Base-by-base conservation (phyloP, 2,113 vertebrate species). In the Vimba vimba region DNA sequence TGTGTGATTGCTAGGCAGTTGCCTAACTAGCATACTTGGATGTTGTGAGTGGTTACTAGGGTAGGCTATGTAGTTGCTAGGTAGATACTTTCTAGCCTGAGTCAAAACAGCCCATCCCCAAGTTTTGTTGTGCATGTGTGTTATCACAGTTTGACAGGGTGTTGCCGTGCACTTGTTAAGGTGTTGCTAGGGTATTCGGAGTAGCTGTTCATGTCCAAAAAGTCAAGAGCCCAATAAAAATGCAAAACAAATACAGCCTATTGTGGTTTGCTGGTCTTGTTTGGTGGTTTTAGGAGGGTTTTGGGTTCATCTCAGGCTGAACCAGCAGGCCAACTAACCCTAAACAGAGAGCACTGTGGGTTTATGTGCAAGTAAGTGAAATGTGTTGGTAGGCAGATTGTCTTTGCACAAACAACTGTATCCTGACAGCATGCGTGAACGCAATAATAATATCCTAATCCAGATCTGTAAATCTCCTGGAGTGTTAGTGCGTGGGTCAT, bases 391-490 rank as follows among this genome's bases (percentile, higher is more conserved):
- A 10, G 74, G 43, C 45, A 77, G 62, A 33, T 45, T 59, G 43
- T 47, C 39, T 25, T 85, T 85, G 64, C 27, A 12, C 36, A 45
- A 47, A 47, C 47, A 36, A 47, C 27, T 43, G 74, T 79, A n/a
- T 68, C 76, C 75, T 12, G 64, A 52, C 19, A 50, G 59, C 43
- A 66, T 23, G 71, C 25, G 25, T 45, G 71, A 79, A 47, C 4
- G 47, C 59, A 27, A 47, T 45, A 76, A 77, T 82, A 82, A 68
- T 21, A 13, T 85, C 68, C 60, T 64, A 68, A 82, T 68, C 21
- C 25, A 80, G 30, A 85, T 76, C 59, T 77, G 39, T 57, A 79
- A 68, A 83, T 79, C 62, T 79, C 76, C 27, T 17, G 62, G 80
- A 27, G 62, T 27, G 21, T 39, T 52, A 33, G 47, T 75, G 57